Evolutionary conservation across 2,888 invertebrate genomes (phyloP), one percentile per base, ranked within the genome.

Genomic region (Loripinus fragilis): DNA sequence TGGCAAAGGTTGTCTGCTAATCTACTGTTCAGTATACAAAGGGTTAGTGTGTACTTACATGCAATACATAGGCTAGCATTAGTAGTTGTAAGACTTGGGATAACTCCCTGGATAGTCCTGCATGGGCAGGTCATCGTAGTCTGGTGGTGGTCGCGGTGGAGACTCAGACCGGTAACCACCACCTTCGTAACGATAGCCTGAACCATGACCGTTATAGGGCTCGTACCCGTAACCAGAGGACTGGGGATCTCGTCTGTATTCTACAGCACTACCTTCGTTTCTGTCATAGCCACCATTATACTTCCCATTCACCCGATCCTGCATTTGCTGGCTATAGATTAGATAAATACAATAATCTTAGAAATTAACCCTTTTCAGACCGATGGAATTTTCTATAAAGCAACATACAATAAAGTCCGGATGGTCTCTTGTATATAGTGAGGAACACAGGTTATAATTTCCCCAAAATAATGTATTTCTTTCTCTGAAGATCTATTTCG

Each of bases 1-100:
- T n/a, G n/a, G n/a, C n/a, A n/a, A n/a, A n/a, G n/a, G n/a, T n/a
- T n/a, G n/a, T n/a, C n/a, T n/a, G n/a, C n/a, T n/a, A 5, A 38
- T 38, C 38, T 38, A 12, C 38, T 38, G 38, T 38, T 38, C 38
- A 38, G 38, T 38, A 12, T 38, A 38, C 38, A 5, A 38, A 38
- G 38, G 30, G 23, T 60, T 60, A 60, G 42, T 41, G 45, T 23
- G 45, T 80, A 80, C 76, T 76, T 77, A 80, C 80, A 76, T 77
- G 69, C 74, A 74, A 45, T 45, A 67, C 42, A 25, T n/a, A 60
- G 60, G 60, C 60, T 33, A 33, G 67, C 12, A 48, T 83, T 77
- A 83, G 77, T 83, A 83, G 70, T 80, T 52, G 28, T 65, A 70
- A 25, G 66, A 66, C 30, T 69, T 80, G 38, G 78, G 70, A 50